Evolutionary conservation across 2,888 invertebrate species (phyloP).

Genomic region (Tigriopus californicus): DNA sequence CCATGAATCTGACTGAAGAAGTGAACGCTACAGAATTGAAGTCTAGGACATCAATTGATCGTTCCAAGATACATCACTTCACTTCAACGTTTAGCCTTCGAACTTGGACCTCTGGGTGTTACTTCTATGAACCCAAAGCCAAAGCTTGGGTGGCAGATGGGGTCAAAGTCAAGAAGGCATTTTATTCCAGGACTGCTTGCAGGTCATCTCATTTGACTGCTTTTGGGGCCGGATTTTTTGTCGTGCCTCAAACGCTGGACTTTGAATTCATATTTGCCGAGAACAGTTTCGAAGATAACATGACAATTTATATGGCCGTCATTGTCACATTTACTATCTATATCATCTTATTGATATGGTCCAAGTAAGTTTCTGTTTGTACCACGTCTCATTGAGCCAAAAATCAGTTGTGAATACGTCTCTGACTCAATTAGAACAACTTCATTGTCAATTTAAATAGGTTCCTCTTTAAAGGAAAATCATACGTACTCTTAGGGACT

Average conservation of each 20-base stretch:
- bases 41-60: conserved; percentile 21
- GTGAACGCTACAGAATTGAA: conserved; percentile 22
- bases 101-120: conserved; percentile 26
- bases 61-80: conserved; percentile 22
- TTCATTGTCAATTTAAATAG: too few relatives aligned
- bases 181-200: conserved; percentile 9
- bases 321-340: conserved; percentile 27
- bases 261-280: conserved; percentile 32
- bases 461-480: too few relatives aligned
- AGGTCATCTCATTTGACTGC: conserved; percentile 27
- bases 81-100: conserved; percentile 26
- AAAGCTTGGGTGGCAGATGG: conserved; percentile 23
- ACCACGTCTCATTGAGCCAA: too few relatives aligned
- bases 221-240: conserved; percentile 31
- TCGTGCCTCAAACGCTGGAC: conserved; percentile 31
- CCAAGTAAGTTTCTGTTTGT: too few relatives aligned
- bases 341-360: conserved; percentile 26
- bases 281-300: conserved; percentile 29
- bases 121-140: conserved; percentile 23
- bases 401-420: too few relatives aligned
- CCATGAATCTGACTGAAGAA: conserved; percentile 21
- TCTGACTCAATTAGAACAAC: too few relatives aligned
- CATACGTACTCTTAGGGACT: too few relatives aligned
- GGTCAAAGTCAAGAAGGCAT: conserved; percentile 16
- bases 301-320: conserved; percentile 30